Evolutionary conservation across 37 sponge, comb jelly and placozoan genomes (phyloP).

Genomic region (Chondrilla cf. caribensis): DNA sequence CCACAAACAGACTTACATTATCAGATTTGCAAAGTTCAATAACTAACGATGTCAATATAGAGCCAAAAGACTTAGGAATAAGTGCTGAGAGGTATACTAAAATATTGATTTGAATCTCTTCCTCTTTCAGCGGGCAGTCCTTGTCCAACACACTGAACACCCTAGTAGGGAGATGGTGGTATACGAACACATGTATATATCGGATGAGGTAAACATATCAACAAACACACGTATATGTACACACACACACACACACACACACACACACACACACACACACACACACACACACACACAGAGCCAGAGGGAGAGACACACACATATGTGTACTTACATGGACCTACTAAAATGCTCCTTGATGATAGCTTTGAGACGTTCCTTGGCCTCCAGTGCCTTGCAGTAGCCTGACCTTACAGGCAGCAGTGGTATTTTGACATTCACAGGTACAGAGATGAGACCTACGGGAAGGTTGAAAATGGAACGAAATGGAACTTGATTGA

Average conservation of each 20-base stretch:
- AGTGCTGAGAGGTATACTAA: conserved; percentile 85
- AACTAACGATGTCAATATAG: conserved; percentile 74
- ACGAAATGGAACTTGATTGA: too few species aligned
- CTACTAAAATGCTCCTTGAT: conserved; percentile 35
- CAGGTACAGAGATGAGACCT: conserved; percentile 80
- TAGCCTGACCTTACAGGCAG: conserved; percentile 59
- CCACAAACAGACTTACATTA: too few species aligned
- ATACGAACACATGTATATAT: too few species aligned
- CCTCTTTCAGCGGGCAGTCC: not conserved
- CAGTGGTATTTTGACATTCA: conserved; percentile 56
- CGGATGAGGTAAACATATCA: too few species aligned
- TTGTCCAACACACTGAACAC: too few species aligned
- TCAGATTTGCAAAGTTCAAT: conserved; percentile 46
- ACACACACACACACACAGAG: conserved; percentile 8
- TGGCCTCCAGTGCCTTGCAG: conserved; percentile 68
- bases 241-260: too few species aligned
- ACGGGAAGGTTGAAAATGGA: too few species aligned
- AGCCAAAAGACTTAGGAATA: conserved; percentile 84
- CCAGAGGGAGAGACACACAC: not conserved
- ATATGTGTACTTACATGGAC: conserved; percentile 34
- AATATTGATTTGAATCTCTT: conserved; percentile 42
- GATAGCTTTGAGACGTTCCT: conserved; percentile 37
- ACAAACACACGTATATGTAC: too few species aligned
- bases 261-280: not conserved
- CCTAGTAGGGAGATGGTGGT: too few species aligned